These are phyloP conservation scores for Australoheros facetus DNA, from an alignment of 2,797 vertebrate genomes.

Conservation along the genomic window DNA sequence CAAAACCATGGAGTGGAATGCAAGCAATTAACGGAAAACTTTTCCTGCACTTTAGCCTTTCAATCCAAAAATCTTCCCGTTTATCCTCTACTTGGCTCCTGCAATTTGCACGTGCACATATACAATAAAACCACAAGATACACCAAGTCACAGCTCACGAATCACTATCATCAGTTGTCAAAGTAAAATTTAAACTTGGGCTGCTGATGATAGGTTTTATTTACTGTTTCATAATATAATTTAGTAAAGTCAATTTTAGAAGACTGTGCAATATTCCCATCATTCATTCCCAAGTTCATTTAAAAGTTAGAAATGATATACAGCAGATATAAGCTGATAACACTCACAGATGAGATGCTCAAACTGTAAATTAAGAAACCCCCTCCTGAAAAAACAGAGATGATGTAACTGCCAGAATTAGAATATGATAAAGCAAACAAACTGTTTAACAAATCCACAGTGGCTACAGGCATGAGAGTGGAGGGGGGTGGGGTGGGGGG, in stretches of 20 bases:
- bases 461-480: conserved; percentile 8
- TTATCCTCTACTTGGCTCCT: background rate
- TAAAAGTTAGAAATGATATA: background rate
- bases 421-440: conserved; percentile 32
- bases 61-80: no score
- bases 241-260: background rate
- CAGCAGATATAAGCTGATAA: background rate
- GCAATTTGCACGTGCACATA: background rate
- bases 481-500: background rate
- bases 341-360: background rate
- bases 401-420: background rate
- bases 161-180: background rate
- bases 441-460: conserved; percentile 34
- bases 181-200: background rate
- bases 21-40: conserved; percentile 28
- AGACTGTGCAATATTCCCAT: background rate
- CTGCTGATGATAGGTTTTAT: background rate
- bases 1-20: conserved; percentile 12
- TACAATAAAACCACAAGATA: background rate
- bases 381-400: background rate
- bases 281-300: background rate
- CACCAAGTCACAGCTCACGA: background rate
- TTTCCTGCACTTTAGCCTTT: background rate
- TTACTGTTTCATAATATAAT: background rate
- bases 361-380: background rate